phyloP scores from a whole-genome alignment of 2,113 vertebrate genomes.

The Ploceus nigricollis region DNA sequence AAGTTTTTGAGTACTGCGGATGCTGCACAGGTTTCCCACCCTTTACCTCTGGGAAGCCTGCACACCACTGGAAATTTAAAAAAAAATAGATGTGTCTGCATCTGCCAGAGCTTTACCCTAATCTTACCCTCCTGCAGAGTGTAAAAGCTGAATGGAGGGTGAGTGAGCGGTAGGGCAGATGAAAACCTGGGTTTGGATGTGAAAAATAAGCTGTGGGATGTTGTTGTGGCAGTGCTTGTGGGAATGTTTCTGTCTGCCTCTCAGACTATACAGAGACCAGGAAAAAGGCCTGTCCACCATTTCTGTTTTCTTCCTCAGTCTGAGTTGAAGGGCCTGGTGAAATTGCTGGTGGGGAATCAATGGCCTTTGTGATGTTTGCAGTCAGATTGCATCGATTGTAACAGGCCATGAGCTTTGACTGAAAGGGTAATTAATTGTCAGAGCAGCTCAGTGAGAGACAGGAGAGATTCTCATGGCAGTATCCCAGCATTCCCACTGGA shows the following conservation, averaged over 20 bases:
- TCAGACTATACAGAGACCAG: not conserved
- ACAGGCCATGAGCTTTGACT: not conserved
- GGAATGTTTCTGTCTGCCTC: not conserved
- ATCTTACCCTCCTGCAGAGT: not conserved
- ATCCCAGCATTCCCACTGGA: fast-evolving
- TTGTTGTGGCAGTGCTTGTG: too few relatives aligned
- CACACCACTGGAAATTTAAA: not conserved
- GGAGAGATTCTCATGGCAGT: not conserved
- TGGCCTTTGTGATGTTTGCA: not conserved
- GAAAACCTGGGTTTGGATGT: not conserved
- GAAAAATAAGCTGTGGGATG: not conserved
- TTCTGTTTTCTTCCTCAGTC: not conserved
- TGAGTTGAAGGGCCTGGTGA: not conserved
- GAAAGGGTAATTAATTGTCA: not conserved
- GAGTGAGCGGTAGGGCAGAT: not conserved
- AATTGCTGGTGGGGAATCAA: not conserved
- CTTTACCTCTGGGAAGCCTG: not conserved
- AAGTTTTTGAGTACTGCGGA: not conserved
- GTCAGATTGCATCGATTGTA: not conserved
- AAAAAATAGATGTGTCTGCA: too few relatives aligned
- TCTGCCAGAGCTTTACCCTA: not conserved
- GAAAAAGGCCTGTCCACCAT: not conserved
- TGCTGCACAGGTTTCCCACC: not conserved
- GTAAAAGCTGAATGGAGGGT: not conserved
- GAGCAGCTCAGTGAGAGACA: not conserved